Evolutionary conservation across 2,888 invertebrate species (phyloP), one percentile per base, ranked within the genome.

Genomic region (Agonopterix arenella): DNA sequence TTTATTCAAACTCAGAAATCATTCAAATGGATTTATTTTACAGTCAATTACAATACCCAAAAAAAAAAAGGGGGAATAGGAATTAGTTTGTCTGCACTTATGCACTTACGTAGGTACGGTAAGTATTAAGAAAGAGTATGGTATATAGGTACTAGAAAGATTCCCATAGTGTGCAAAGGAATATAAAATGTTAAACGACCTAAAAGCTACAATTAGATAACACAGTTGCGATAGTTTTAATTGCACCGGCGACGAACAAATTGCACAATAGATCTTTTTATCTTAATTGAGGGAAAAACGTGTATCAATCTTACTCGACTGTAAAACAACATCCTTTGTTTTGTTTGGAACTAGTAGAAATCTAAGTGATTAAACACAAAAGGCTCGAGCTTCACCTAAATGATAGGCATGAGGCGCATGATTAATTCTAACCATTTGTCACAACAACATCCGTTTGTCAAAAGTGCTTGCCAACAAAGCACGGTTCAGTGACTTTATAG

Each of bases 371-470:
- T 38, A 36, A 2, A 13, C 5, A 13, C 45, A 37, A 37, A 11
- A 11, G 36, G 11, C 37, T 13, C 37, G 37, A 46, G 11, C 36
- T n/a, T n/a, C 36, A 11, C 8, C 18, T 45, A n/a, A 45, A 11
- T 9, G 18, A 44, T 11, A 44, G n/a, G 18, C 28, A 36, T 36
- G n/a, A 36, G 28, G 28, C 28, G 36, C 9, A 54, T 55, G 56
- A 59, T 58, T 51, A 54, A 60, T 43, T 47, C 51, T 18, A 48
- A 48, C 51, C 52, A 68, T 69, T 53, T 50, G 52, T 68, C 62
- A 64, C 48, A 51, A 47, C 50, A 56, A 59, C 57, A 67, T 69
- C 66, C 67, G 64, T 59, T 51, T 66, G 60, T 58, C 64, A 59
- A 56, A 61, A 59, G 48, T 49, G 52, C 58, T 56, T 51, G 47